Conservation (phyloP, 2,797 vertebrate species). For the Xenops minutus region DNA sequence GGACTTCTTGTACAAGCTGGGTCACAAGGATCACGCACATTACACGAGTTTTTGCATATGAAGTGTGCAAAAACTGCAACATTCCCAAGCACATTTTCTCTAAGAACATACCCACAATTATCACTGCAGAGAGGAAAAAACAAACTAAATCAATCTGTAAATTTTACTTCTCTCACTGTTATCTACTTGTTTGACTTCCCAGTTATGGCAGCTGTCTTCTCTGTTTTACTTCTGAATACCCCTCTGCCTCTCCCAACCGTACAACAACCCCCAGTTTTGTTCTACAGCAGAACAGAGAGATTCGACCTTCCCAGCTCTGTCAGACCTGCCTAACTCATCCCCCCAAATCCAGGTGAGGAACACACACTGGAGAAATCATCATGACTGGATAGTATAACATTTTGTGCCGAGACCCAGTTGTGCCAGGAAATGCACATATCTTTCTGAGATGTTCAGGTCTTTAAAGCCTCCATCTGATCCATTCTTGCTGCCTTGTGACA, state of each 20-base stretch:
- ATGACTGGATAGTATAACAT: not conserved
- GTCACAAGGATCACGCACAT: constrained; percentile 19
- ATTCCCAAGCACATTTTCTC: not conserved
- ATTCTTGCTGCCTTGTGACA: not conserved
- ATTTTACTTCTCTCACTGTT: not conserved
- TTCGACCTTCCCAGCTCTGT: not conserved
- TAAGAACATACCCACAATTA: not conserved
- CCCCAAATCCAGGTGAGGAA: not conserved
- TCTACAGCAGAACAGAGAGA: not conserved
- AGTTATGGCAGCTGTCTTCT: not conserved
- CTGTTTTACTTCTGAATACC: not conserved
- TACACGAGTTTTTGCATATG: not conserved
- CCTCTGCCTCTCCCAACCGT: not conserved
- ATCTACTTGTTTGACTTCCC: not conserved
- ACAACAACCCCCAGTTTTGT: not conserved
- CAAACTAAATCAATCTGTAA: not conserved
- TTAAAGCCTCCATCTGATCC: not conserved
- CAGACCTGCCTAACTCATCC: not conserved
- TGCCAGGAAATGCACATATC: not conserved
- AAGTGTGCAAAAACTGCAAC: not conserved
- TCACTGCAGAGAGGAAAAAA: not conserved
- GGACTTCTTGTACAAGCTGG: constrained; percentile 15
- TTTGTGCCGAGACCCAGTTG: not conserved
- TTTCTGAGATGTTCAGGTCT: not conserved
- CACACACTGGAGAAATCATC: not conserved